A percentile compares a stretch with the other conserved stretches of the same genome.
These are phyloP conservation scores for Thaumatotibia leucotreta DNA, from an alignment of 1,140 invertebrate genomes.

Conservation along the genomic window DNA sequence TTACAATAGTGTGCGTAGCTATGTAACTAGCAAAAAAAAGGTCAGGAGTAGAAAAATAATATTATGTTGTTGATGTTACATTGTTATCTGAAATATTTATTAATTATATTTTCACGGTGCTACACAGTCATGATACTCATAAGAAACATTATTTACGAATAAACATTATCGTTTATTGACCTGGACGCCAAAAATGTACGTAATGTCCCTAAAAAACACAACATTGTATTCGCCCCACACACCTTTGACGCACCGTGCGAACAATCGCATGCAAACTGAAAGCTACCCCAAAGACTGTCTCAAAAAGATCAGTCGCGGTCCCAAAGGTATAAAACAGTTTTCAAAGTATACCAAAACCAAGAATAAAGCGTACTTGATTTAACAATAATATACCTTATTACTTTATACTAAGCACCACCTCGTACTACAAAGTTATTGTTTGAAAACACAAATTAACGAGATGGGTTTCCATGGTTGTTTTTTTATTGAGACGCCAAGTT, in stretches of 20 bases:
- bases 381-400: not conserved
- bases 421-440: not conserved
- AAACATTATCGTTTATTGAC: too few relatives aligned
- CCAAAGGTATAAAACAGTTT: slow-evolving; percentile 22
- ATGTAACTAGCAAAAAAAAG: too few relatives aligned
- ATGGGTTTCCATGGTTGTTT: slow-evolving; percentile 33
- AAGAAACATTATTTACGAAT: too few relatives aligned
- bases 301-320: slow-evolving; percentile 48
- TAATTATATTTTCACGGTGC: too few relatives aligned
- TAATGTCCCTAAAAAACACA: not conserved
- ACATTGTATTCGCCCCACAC: slow-evolving; percentile 27
- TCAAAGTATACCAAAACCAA: slow-evolving; percentile 25
- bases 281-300: slow-evolving; percentile 56
- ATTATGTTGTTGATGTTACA: too few relatives aligned
- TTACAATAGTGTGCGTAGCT: too few relatives aligned
- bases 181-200: too few relatives aligned
- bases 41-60: too few relatives aligned
- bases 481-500: slow-evolving; percentile 10
- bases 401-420: not conserved
- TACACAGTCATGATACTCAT: too few relatives aligned
- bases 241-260: slow-evolving; percentile 39
- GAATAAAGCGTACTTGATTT: not conserved
- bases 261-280: slow-evolving; percentile 62
- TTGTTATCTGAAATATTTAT: too few relatives aligned
- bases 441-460: slow-evolving; percentile 38